Conservation (phyloP, 2,113 vertebrate species). For the Oryzias melastigma region DNA sequence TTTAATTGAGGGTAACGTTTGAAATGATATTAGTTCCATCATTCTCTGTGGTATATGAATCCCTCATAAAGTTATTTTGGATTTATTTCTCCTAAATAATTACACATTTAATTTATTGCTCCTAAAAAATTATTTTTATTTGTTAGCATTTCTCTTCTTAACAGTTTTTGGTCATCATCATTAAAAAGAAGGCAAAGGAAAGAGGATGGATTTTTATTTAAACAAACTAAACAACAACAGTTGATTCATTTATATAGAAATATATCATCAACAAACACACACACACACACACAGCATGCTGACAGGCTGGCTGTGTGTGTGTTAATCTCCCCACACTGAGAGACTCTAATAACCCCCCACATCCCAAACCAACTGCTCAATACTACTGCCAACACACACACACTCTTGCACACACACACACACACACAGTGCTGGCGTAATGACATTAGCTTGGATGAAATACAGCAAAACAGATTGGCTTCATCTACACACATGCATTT, state of each 20-base stretch:
- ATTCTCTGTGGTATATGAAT: no score
- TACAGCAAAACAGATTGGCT: constrained; percentile 71
- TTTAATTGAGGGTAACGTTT: no score
- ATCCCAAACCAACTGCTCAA: constrained; percentile 67
- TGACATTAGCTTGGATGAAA: constrained; percentile 78
- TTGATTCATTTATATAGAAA: constrained; percentile 61
- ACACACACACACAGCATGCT: constrained; percentile 36
- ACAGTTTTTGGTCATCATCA: no score
- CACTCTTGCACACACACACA: constrained; percentile 52
- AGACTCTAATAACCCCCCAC: constrained; percentile 71
- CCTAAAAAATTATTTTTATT: not conserved
- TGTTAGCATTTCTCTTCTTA: not conserved
- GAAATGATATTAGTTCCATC: no score
- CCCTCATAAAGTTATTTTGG: no score
- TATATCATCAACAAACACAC: constrained; percentile 47
- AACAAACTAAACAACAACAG: constrained; percentile 56
- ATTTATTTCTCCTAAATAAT: no score
- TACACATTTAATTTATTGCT: no score
- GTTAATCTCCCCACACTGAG: constrained; percentile 69
- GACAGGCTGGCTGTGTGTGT: constrained; percentile 51
- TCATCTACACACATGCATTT: constrained; percentile 32
- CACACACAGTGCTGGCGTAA: constrained; percentile 67
- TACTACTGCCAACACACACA: constrained; percentile 60
- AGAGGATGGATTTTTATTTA: not conserved
- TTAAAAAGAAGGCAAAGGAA: no score